A percentile compares a stretch with the other conserved stretches of the same genome.
Conservation (phyloP, 2,888 invertebrate species). For the Apeira syringaria region DNA sequence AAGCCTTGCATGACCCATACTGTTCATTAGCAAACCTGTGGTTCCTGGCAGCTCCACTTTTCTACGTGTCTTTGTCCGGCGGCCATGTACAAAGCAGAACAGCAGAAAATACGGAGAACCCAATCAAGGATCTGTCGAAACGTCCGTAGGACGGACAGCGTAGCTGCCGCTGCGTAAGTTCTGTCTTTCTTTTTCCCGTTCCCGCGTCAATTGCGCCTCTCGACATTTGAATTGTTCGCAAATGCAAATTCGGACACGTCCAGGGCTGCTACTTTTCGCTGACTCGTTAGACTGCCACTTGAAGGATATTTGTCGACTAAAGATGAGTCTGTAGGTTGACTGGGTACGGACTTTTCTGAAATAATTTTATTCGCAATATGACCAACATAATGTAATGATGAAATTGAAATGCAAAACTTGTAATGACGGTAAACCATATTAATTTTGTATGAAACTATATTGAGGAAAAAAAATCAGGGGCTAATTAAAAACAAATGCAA, state of each 20-base stretch:
- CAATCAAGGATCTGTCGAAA: slow-evolving; percentile 64
- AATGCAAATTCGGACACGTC: slow-evolving; percentile 33
- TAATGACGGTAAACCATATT: too few species aligned
- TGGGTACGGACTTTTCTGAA: slow-evolving; percentile 4
- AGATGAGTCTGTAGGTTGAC: slow-evolving; percentile 14
- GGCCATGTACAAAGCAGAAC: slow-evolving; percentile 42
- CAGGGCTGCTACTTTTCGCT: slow-evolving; percentile 24
- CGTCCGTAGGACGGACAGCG: slow-evolving; percentile 39
- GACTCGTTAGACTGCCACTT: slow-evolving; percentile 22
- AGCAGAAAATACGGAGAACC: slow-evolving; percentile 53
- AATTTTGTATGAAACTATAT: too few species aligned
- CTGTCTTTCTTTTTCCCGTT: slow-evolving; percentile 36
- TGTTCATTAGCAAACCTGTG: slow-evolving; percentile 5
- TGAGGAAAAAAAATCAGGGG: too few species aligned
- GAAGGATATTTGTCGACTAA: slow-evolving; percentile 22
- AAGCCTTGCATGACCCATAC: too few species aligned
- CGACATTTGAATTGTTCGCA: slow-evolving; percentile 33
- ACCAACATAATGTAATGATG: too few species aligned
- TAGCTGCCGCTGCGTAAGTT: slow-evolving; percentile 31
- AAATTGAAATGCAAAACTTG: too few species aligned
- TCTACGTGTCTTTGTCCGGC: slow-evolving; percentile 49
- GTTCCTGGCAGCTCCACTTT: slow-evolving; percentile 45
- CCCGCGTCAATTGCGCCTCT: slow-evolving; percentile 33
- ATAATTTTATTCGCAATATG: not conserved
- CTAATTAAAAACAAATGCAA: too few species aligned